These are phyloP conservation scores for Zapornia atra DNA, from an alignment of 2,113 vertebrate genomes.

Conservation along the genomic window DNA sequence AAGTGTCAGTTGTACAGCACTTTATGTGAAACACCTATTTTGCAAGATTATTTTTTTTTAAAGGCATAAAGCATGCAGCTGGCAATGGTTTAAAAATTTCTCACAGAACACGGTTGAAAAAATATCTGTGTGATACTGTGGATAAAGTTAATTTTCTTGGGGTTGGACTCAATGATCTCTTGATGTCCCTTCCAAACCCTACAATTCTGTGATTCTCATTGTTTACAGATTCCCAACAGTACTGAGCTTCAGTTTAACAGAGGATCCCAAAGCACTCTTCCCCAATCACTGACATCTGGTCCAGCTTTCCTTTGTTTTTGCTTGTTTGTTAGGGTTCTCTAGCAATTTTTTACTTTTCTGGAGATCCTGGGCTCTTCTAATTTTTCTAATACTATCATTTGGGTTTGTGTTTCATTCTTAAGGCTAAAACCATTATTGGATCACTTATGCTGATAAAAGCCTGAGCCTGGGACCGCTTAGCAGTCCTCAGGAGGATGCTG, in stretches of 20 bases:
- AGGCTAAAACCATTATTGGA: background rate
- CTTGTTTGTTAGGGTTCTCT: background rate
- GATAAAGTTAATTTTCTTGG: background rate
- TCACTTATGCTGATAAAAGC: background rate
- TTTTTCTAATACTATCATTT: background rate
- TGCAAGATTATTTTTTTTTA: background rate
- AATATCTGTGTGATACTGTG: background rate
- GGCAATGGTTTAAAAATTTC: background rate
- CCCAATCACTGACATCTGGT: background rate
- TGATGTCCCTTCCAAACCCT: too few relatives aligned
- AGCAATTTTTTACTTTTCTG: background rate
- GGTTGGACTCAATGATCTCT: too few relatives aligned
- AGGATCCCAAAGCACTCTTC: background rate
- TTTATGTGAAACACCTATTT: background rate
- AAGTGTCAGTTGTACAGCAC: background rate
- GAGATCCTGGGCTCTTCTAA: background rate
- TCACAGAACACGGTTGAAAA: background rate
- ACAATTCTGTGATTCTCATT: background rate
- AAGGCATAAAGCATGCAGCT: background rate
- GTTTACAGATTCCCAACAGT: background rate
- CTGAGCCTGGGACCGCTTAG: background rate
- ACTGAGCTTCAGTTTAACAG: background rate
- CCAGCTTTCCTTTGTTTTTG: background rate
- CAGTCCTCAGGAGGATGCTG: background rate
- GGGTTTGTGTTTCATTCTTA: background rate